A percentile compares a stretch with the other conserved stretches of the same genome.
phyloP scores from a whole-genome alignment of 2,797 vertebrate genomes.

The Eidolon dupreanum region DNA sequence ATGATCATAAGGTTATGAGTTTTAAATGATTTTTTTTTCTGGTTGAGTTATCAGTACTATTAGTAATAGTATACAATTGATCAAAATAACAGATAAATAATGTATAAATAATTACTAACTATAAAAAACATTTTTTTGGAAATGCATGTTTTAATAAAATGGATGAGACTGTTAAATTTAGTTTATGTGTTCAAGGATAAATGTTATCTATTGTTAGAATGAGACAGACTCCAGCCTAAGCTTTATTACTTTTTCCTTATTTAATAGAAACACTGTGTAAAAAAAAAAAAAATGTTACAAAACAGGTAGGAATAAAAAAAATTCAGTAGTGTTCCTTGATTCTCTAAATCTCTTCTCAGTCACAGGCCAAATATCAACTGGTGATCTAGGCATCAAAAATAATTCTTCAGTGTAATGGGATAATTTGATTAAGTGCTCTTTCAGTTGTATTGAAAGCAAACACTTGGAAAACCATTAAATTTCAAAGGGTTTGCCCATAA shows the following conservation, averaged over 20 bases:
- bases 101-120: not conserved
- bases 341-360: not conserved
- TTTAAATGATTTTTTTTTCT: constrained; percentile 7
- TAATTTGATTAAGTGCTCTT: not conserved
- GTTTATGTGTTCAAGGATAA: not conserved
- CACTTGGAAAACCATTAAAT: not conserved
- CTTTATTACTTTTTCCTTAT: not conserved
- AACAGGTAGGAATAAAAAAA: not conserved
- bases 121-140: not conserved
- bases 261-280: not conserved
- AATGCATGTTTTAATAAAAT: not conserved
- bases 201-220: not conserved
- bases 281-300: not conserved
- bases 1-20: not conserved
- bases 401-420: not conserved
- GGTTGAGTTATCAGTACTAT: not conserved
- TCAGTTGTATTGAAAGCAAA: not conserved
- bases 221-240: not conserved
- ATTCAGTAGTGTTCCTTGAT: not conserved
- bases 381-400: not conserved
- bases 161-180: not conserved
- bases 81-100: not conserved
- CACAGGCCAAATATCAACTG: not conserved
- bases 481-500: not conserved
- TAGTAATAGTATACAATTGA: not conserved